A percentile compares a stretch with the other conserved stretches of the same genome.
Evolutionary conservation across 1,140 invertebrate species (phyloP).

Genomic region (Wasmannia auropunctata): DNA sequence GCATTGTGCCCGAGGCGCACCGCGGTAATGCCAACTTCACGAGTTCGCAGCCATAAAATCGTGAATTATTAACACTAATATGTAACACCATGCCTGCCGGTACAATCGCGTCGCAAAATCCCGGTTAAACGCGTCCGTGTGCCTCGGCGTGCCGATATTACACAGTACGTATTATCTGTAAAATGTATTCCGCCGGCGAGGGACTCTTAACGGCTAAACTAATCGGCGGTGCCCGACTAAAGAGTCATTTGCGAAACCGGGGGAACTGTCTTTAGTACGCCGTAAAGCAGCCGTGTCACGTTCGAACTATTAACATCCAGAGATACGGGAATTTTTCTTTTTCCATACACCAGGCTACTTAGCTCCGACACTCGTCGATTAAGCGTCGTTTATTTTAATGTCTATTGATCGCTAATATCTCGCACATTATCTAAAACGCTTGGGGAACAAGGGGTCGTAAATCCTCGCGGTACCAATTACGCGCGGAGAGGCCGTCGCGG

Average conservation of each 20-base stretch:
- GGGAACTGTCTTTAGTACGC: slow-evolving; percentile 14
- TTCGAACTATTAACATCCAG: slow-evolving; percentile 16
- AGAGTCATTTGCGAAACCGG: slow-evolving; percentile 42
- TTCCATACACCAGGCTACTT: background rate
- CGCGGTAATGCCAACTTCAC: slow-evolving; percentile 74
- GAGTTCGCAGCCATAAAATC: slow-evolving; percentile 74
- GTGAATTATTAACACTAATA: slow-evolving; percentile 78
- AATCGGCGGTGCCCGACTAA: slow-evolving; percentile 34
- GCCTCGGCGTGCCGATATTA: slow-evolving; percentile 16
- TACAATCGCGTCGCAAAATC: slow-evolving; percentile 70
- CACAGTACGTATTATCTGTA: slow-evolving; percentile 29
- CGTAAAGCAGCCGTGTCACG: slow-evolving; percentile 33
- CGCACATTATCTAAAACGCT: slow-evolving; percentile 4
- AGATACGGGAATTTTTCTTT: slow-evolving; percentile 6
- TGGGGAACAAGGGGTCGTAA: slow-evolving; percentile 28
- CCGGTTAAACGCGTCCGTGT: slow-evolving; percentile 58
- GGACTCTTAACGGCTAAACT: background rate
- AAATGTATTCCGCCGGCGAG: slow-evolving; percentile 29
- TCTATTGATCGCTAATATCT: slow-evolving; percentile 8
- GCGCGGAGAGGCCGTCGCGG: slow-evolving; percentile 7
- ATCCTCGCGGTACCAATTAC: slow-evolving; percentile 4
- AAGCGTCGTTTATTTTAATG: slow-evolving; percentile 18
- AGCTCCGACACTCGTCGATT: slow-evolving; percentile 5
- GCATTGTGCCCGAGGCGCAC: slow-evolving; percentile 57
- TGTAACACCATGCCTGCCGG: slow-evolving; percentile 69